Evolutionary conservation across 2,113 vertebrate species (phyloP).

Genomic region (Larimichthys crocea): DNA sequence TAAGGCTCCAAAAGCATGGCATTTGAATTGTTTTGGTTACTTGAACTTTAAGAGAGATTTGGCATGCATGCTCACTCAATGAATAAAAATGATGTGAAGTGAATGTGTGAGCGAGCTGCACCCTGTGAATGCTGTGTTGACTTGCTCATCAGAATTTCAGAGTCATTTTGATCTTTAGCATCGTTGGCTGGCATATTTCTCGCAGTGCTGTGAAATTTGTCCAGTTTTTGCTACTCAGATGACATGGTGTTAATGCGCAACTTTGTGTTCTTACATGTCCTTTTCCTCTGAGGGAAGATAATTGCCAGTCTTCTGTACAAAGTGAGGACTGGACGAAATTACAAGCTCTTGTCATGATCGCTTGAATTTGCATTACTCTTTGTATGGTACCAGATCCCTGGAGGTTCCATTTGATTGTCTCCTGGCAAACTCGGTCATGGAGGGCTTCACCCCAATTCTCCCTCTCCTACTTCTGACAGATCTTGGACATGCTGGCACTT

Average conservation of each 20-base stretch:
- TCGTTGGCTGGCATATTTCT: slow-evolving; percentile 31
- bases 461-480: slow-evolving; percentile 38
- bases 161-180: slow-evolving; percentile 41
- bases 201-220: neutral
- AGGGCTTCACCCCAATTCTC: slow-evolving; percentile 29
- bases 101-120: slow-evolving; percentile 36
- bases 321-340: neutral
- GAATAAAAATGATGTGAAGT: slow-evolving; percentile 66
- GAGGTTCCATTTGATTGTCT: slow-evolving; percentile 41
- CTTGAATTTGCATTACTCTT: slow-evolving; percentile 9
- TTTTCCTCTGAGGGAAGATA: neutral
- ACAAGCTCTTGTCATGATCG: neutral
- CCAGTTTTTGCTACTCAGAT: neutral
- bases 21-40: slow-evolving; percentile 71
- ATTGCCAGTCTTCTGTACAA: neutral
- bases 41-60: slow-evolving; percentile 76
- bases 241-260: neutral
- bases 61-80: slow-evolving; percentile 53
- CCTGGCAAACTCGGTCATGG: slow-evolving; percentile 6
- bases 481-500: slow-evolving; percentile 40
- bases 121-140: slow-evolving; percentile 31
- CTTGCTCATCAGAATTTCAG: slow-evolving; percentile 49
- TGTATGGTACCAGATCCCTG: neutral
- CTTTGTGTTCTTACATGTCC: neutral
- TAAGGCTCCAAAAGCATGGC: slow-evolving; percentile 59